Percentiles rank a stretch among this genome's conserved stretches.
Evolutionary conservation across 1,140 invertebrate genomes (phyloP).

Genomic region (Gryon sp.): DNA sequence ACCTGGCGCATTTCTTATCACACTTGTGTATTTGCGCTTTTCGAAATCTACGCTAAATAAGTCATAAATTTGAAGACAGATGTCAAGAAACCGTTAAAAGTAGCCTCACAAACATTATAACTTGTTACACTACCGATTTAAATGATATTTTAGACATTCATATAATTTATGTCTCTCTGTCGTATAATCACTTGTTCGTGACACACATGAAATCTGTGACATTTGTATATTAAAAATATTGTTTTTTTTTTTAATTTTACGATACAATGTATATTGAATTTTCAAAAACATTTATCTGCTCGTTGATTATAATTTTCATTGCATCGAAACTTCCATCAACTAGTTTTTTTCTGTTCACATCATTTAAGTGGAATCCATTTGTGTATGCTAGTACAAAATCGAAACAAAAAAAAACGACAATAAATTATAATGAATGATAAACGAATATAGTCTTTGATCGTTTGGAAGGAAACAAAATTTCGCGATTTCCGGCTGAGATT

Average conservation of each 20-base stretch:
- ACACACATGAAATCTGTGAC: conserved; percentile 13
- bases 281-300: too few relatives aligned
- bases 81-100: too few relatives aligned
- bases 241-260: conserved; percentile 28
- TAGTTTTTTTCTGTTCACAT: too few relatives aligned
- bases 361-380: conserved; percentile 4
- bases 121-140: conserved; percentile 24
- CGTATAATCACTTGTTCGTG: conserved; percentile 28
- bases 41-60: conserved; percentile 3
- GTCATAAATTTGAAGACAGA: neutral
- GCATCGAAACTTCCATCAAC: too few relatives aligned
- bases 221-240: conserved; percentile 29
- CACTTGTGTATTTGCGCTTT: too few relatives aligned
- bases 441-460: neutral
- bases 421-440: neutral
- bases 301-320: too few relatives aligned
- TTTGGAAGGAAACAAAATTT: conserved; percentile 19
- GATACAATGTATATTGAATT: conserved; percentile 18
- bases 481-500: conserved; percentile 48
- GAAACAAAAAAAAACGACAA: neutral
- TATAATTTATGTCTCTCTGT: conserved; percentile 1
- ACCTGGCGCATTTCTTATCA: too few relatives aligned
- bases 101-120: too few relatives aligned
- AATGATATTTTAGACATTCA: conserved; percentile 12
- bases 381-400: too few relatives aligned